These are phyloP conservation scores for Quadroppia sp. DNA, from an alignment of 2,888 invertebrate genomes.

Conservation along the genomic window DNA sequence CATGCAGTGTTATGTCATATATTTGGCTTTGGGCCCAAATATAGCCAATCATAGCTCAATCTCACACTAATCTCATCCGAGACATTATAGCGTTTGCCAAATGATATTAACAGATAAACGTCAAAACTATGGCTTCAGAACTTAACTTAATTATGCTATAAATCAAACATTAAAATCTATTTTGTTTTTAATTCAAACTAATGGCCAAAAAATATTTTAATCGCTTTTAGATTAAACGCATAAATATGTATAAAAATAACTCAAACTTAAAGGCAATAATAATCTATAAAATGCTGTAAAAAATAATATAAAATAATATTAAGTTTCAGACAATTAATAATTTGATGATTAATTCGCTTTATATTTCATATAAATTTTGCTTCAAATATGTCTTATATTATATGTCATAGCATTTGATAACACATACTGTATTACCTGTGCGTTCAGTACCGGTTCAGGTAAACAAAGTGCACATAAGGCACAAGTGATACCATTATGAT, in stretches of 20 bases:
- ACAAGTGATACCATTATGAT: background rate
- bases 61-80: conserved; percentile 20
- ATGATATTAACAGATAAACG: conserved; percentile 29
- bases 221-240: conserved; percentile 2
- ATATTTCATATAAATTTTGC: background rate
- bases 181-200: conserved; percentile 23
- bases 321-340: conserved; percentile 9
- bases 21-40: conserved; percentile 24
- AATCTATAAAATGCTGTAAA: background rate
- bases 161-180: conserved; percentile 19
- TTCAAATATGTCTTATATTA: background rate
- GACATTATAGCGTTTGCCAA: background rate
- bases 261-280: background rate
- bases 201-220: conserved; percentile 33
- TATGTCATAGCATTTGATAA: too few relatives aligned
- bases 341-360: conserved; percentile 24
- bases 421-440: too few relatives aligned
- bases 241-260: background rate
- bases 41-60: background rate
- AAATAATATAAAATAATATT: background rate
- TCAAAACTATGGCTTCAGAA: conserved; percentile 20
- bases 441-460: conserved; percentile 6
- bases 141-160: conserved; percentile 25
- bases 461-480: conserved; percentile 21
- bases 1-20: background rate